Conservation (phyloP, 2,888 invertebrate species). For the Thyatira batis region DNA sequence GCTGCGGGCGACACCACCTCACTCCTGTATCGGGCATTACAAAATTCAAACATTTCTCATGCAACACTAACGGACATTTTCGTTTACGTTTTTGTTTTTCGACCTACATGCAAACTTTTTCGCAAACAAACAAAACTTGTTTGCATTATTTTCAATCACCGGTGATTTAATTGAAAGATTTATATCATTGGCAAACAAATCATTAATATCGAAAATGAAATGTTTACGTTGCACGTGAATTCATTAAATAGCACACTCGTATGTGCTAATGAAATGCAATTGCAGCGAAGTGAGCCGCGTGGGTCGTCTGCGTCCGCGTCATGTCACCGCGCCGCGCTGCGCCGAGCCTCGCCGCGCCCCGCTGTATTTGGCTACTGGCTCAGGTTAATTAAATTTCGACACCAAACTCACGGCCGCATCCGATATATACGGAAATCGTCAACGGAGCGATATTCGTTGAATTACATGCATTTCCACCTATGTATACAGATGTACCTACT, state of each 20-base stretch:
- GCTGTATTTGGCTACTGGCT: slow-evolving; percentile 31
- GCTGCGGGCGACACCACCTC: slow-evolving; percentile 25
- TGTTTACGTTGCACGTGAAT: not conserved
- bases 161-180: not conserved
- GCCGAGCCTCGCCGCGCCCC: slow-evolving; percentile 10
- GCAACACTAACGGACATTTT: no score
- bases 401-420: slow-evolving; percentile 33
- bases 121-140: not conserved
- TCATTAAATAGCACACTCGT: not conserved
- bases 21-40: slow-evolving; percentile 1
- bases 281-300: slow-evolving; percentile 25
- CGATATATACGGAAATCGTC: slow-evolving; percentile 12
- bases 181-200: not conserved
- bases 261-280: slow-evolving; percentile 51
- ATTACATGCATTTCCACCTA: not conserved
- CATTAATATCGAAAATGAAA: not conserved
- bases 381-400: slow-evolving; percentile 65
- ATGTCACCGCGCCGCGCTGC: not conserved
- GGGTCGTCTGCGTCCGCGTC: slow-evolving; percentile 5
- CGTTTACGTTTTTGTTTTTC: no score
- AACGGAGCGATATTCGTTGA: not conserved
- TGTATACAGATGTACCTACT: no score
- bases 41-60: not conserved
- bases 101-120: no score
- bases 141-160: not conserved